Conservation (phyloP, 2,888 invertebrate genomes). For the Saturnia pavonia region DNA sequence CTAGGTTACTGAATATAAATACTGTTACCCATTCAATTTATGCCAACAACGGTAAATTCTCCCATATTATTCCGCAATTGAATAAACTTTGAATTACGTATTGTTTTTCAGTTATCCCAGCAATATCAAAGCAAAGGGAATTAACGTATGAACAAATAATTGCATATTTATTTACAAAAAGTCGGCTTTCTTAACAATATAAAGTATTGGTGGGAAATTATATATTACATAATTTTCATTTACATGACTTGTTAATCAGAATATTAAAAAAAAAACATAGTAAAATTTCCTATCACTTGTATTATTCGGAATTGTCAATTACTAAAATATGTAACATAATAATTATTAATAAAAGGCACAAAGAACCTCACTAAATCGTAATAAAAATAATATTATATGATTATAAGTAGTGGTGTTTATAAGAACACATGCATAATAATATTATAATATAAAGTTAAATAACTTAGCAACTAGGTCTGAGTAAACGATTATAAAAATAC, state of each 20-base stretch:
- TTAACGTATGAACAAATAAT: background rate
- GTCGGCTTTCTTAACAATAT: background rate
- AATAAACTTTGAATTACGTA: no score
- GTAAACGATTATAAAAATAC: slow-evolving; percentile 6
- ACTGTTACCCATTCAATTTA: no score
- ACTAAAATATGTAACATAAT: no score
- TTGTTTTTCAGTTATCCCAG: no score
- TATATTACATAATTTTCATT: background rate
- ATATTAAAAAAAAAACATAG: no score
- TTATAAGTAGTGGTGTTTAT: background rate
- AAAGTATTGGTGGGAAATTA: background rate
- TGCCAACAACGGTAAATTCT: no score
- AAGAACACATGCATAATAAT: background rate
- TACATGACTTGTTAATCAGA: no score
- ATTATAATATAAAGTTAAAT: background rate
- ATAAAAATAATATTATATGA: background rate
- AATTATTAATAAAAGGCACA: background rate
- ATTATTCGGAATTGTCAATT: no score
- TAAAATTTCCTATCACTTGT: no score
- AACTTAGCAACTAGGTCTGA: slow-evolving; percentile 5
- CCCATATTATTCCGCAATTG: no score
- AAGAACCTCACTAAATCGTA: no score
- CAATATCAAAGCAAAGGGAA: background rate
- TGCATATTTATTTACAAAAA: background rate
- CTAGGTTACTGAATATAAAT: no score